A percentile compares a stretch with the other conserved stretches of the same genome.
Conservation (phyloP, 2,113 vertebrate species). For the Chloroceryle aenea region DNA sequence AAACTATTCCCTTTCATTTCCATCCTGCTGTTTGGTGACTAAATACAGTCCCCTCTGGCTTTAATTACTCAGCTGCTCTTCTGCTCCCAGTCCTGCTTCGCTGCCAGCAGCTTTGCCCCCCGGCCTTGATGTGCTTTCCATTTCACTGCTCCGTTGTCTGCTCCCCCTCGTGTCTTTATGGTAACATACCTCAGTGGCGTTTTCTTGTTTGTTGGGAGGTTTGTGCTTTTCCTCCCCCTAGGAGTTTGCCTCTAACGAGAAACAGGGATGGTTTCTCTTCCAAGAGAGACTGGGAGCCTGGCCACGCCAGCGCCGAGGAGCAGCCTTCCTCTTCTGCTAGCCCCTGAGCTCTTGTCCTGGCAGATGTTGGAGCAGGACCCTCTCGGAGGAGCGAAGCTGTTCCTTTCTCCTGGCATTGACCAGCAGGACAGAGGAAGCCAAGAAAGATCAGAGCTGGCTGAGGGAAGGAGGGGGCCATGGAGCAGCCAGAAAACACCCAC, state of each 20-base stretch:
- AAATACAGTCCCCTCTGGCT: not conserved
- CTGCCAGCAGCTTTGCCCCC: not conserved
- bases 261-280: not conserved
- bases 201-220: not conserved
- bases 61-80: conserved; percentile 24
- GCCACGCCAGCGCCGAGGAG: not conserved
- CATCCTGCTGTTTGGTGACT: not conserved
- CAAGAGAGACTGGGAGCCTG: not conserved
- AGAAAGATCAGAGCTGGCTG: not conserved
- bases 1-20: not conserved
- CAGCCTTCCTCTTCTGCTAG: not conserved
- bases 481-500: not conserved
- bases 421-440: fast-evolving
- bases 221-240: not conserved
- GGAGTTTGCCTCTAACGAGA: not conserved
- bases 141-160: not conserved
- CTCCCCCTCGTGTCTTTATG: not conserved
- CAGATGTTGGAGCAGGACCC: not conserved
- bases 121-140: not conserved
- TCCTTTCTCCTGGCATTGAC: not conserved
- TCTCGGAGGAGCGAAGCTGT: not conserved
- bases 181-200: fast-evolving
- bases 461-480: not conserved
- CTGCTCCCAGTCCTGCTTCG: not conserved
- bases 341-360: not conserved